Base-by-base conservation (phyloP, 2,888 invertebrate species). In the Nomada lathburiana region DNA sequence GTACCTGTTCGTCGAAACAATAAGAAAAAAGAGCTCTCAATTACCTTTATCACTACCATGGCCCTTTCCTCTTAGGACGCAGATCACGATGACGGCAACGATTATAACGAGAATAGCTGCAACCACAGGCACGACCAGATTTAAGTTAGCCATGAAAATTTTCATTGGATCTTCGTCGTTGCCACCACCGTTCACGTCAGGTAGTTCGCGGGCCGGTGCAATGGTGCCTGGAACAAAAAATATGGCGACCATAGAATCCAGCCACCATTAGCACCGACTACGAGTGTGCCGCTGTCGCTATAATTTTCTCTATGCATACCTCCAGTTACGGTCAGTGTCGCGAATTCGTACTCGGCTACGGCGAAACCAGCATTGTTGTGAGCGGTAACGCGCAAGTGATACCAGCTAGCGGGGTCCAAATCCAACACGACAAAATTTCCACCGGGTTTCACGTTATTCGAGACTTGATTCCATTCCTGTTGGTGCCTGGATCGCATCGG, bases 351-450 rank as follows among this genome's bases (percentile, higher is more conserved):
- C 94, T 98, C 98, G 78, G 98, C 98, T 69, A 98, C 98, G 57
- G 98, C 98, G 91, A 98, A 98, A 69, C 99, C 99, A 81, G 99
- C 99, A 90, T 98, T 98, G 94, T 98, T 99, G 94, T 98, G 98
- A 5, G 98, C 98, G 2, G 98, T 98, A 57, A 98, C 98, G 83
- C 98, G 96, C 85, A 99, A 95, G 90, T 97, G 97, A 93, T 99
- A 99, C 98, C 98, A 98, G 18, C 97, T 98, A 26, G 98, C 98
- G 0, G 99, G 98, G 91, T 98, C 98, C 89, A 99, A 95, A 93
- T 98, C 98, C 94, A 98, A 95, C 11, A 98, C 97, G 20, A 98
- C 97, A 92, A 98, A 98, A 94, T 98, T 98, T 85, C 98, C 97
- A 78, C 97, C 97, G 13, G 98, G 97, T 94, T 98, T 98, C 0